Conservation (phyloP, 1,140 invertebrate genomes). For the Eupeodes corollae region DNA sequence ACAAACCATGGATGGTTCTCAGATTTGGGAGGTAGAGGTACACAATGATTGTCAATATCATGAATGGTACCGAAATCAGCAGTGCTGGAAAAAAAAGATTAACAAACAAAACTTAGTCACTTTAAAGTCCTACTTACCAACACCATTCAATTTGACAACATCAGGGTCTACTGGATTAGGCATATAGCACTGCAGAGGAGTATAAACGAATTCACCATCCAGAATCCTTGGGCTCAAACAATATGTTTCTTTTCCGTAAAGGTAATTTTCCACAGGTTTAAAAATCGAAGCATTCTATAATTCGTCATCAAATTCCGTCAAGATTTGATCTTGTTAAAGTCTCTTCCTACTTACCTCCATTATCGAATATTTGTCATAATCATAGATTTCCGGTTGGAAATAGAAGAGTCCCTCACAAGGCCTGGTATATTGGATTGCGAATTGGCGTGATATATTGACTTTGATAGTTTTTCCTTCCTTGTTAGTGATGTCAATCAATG, state of each 20-base stretch:
- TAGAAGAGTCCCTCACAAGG: conserved; percentile 13
- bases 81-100: conserved; percentile 40
- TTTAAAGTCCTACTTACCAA: neutral
- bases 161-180: neutral
- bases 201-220: conserved; percentile 1
- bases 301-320: neutral
- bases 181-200: conserved; percentile 4
- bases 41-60: conserved; percentile 53
- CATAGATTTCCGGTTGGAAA: conserved; percentile 7
- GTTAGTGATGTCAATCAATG: conserved; percentile 15
- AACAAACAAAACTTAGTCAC: neutral
- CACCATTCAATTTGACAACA: conserved; percentile 3
- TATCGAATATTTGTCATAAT: conserved; percentile 13
- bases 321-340: neutral
- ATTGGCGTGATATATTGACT: conserved; percentile 14
- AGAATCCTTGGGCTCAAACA: conserved; percentile 16
- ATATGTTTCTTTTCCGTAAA: conserved; percentile 15
- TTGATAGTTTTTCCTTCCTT: conserved; percentile 4
- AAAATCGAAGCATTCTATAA: conserved; percentile 17
- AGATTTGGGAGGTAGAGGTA: conserved; percentile 56
- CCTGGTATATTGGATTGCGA: conserved; percentile 14
- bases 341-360: conserved; percentile 15
- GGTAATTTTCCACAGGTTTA: neutral
- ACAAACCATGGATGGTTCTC: conserved; percentile 57
- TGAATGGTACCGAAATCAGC: conserved; percentile 52